These are phyloP conservation scores for Hydrophis major DNA, from an alignment of 2,797 vertebrate species.

Conservation along the genomic window DNA sequence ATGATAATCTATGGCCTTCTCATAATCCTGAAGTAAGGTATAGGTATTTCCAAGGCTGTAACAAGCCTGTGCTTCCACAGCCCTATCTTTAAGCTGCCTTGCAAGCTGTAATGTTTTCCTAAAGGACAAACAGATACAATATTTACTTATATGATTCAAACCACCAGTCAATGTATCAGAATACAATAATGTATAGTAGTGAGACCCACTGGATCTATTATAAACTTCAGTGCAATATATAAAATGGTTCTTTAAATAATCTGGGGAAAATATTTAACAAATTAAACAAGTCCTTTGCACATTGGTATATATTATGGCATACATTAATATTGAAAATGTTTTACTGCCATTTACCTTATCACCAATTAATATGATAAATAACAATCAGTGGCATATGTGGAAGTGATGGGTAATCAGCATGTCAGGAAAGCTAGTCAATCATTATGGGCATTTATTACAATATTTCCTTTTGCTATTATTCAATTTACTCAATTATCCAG, in stretches of 20 bases:
- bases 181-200: not conserved
- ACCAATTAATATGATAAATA: not conserved
- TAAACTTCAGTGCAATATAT: not conserved
- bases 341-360: not conserved
- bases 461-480: not conserved
- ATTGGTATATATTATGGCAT: not conserved
- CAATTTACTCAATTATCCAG: not conserved
- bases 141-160: not conserved
- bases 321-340: not conserved
- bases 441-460: not conserved
- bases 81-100: constrained; percentile 87
- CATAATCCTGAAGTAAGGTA: constrained; percentile 92
- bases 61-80: constrained; percentile 92
- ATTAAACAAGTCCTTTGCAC: not conserved
- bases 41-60: constrained; percentile 94
- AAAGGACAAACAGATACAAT: constrained; percentile 16
- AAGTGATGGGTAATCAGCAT: not conserved
- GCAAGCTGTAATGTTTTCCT: constrained; percentile 89
- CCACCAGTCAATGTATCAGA: not conserved
- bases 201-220: not conserved
- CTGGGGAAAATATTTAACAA: not conserved
- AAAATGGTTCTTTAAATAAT: not conserved
- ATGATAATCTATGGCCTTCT: constrained; percentile 91
- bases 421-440: not conserved
- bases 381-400: not conserved